Evolutionary conservation across 2,797 vertebrate species (phyloP), one percentile per base, ranked within the genome.

Genomic region (Gila robusta): DNA sequence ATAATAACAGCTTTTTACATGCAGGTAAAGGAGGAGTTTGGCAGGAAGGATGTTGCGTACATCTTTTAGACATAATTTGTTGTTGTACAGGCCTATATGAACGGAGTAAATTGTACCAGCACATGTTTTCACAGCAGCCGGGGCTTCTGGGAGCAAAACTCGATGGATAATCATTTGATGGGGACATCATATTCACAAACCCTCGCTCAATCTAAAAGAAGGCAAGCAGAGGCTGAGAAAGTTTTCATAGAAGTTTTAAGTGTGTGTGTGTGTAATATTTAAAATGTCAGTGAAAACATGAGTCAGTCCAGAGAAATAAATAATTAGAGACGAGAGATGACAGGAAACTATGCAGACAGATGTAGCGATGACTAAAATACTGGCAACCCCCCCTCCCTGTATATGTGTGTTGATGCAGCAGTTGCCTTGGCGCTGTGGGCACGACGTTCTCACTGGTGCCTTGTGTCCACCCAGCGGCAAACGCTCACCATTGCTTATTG

Each of bases 341-440:
- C 89, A 89, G 91, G 89, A 90, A 94, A 93, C 91, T 91, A 89
- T 92, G 91, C 88, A 92, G 91, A 93, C 92, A 81, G 83, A 92
- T 93, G 92, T 82, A 86, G 84, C 83, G 92, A 91, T 95, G 94
- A 96, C 93, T 95, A 94, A 94, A 94, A 87, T 86, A 87, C 87
- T 91, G 91, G 91, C 90, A 91, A 71, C 59, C 66, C 67, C 70
- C 8, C 21, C 56, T 5, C 23, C 71, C 39, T 71, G 79, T 82
- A 52, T 78, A 49, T 72, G 47, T 81, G 37, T 79, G 78, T 67
- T 79, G 35, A 62, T 67, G 89, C 54, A 84, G 82, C 73, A 87
- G 88, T 88, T 86, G 89, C 82, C 88, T 89, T 83, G 90, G 88
- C 86, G 77, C 89, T 94, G 89, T 81, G 86, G 87, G 89, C 82